Conservation (phyloP, 2,797 vertebrate genomes). For the Gambusia yucatana region DNA sequence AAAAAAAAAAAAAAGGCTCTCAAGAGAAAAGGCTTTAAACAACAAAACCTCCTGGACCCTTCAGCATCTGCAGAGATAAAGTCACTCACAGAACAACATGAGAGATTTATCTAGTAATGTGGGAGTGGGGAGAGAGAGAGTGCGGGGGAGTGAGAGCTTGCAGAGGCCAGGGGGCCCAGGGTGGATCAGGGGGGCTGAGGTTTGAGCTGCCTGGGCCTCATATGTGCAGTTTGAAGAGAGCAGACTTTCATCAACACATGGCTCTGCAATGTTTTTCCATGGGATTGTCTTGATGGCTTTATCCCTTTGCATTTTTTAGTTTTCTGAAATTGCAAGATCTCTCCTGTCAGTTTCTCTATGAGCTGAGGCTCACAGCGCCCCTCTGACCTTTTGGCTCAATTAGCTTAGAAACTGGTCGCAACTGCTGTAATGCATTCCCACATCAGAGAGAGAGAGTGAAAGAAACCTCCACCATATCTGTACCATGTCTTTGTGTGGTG, state of each 20-base stretch:
- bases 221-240: constrained; percentile 67
- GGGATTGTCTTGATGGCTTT: constrained; percentile 16
- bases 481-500: constrained; percentile 31
- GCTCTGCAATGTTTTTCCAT: constrained; percentile 34
- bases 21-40: constrained; percentile 42
- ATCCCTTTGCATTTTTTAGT: constrained; percentile 29
- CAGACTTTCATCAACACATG: constrained; percentile 63
- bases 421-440: constrained; percentile 66
- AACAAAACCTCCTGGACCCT: constrained; percentile 66
- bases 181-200: constrained; percentile 43
- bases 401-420: constrained; percentile 63
- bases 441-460: constrained; percentile 49
- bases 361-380: constrained; percentile 6
- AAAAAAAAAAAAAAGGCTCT: not conserved
- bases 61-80: constrained; percentile 74
- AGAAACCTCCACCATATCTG: constrained; percentile 39
- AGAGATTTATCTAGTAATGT: constrained; percentile 78
- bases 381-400: constrained; percentile 42
- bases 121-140: constrained; percentile 67
- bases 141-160: constrained; percentile 61
- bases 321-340: constrained; percentile 30
- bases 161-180: constrained; percentile 70
- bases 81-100: constrained; percentile 72
- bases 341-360: constrained; percentile 18
- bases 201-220: constrained; percentile 76